These are phyloP conservation scores for Leptestheria dahalacensis DNA, from an alignment of 1,140 invertebrate genomes.

Conservation along the genomic window DNA sequence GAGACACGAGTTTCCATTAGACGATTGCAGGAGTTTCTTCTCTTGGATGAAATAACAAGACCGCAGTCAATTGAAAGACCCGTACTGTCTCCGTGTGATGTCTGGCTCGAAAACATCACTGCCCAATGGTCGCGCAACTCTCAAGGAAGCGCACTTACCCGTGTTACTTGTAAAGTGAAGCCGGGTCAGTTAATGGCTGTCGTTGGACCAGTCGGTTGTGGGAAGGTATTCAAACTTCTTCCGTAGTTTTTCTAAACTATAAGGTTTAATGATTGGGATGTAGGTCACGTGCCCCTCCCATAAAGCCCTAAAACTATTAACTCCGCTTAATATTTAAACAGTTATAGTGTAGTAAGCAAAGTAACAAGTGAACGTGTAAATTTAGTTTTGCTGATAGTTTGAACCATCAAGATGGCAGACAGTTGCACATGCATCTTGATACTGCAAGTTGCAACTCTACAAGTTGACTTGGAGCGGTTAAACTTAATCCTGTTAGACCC, in stretches of 20 bases:
- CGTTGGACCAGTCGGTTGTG: slow-evolving; percentile 60
- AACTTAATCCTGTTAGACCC: slow-evolving; percentile 34
- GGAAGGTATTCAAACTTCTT: slow-evolving; percentile 39
- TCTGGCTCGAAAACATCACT: slow-evolving; percentile 25
- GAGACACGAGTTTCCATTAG: slow-evolving; percentile 27
- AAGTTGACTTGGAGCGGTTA: slow-evolving; percentile 46
- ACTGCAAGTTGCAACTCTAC: too few species aligned
- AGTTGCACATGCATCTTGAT: too few species aligned
- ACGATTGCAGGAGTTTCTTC: slow-evolving; percentile 27
- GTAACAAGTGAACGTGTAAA: too few species aligned
- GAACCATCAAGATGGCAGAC: too few species aligned
- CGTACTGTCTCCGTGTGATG: slow-evolving; percentile 27
- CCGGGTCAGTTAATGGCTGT: slow-evolving; percentile 36
- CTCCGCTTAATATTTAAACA: too few species aligned
- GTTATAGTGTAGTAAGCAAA: too few species aligned
- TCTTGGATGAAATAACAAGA: slow-evolving; percentile 25
- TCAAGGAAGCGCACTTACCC: slow-evolving; percentile 19
- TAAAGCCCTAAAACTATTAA: too few species aligned
- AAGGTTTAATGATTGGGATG: too few species aligned
- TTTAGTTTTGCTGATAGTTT: too few species aligned
- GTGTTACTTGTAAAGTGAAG: slow-evolving; percentile 25
- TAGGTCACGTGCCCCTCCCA: too few species aligned
- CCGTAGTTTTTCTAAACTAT: too few species aligned
- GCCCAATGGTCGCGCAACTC: slow-evolving; percentile 24
- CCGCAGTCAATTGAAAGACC: slow-evolving; percentile 23